phyloP scores from a whole-genome alignment of 2,797 vertebrate genomes.

The Malurus leucopterus region DNA sequence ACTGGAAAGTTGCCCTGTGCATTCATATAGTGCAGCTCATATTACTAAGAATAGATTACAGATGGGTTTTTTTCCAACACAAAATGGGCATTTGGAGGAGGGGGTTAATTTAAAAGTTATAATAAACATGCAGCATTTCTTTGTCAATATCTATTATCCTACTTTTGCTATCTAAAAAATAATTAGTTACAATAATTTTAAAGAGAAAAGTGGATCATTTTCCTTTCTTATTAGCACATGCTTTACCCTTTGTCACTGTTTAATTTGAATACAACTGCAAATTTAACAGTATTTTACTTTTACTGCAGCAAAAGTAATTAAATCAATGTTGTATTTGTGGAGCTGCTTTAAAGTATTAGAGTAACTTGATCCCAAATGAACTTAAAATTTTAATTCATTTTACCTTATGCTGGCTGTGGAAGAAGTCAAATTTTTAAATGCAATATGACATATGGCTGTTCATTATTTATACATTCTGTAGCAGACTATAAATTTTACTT shows the following conservation, averaged over 20 bases:
- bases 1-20: background rate
- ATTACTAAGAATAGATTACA: background rate
- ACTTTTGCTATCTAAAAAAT: background rate
- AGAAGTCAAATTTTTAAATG: slow-evolving; percentile 77
- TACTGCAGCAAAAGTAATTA: slow-evolving; percentile 52
- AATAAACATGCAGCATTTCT: background rate
- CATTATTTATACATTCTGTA: slow-evolving; percentile 83
- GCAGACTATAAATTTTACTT: slow-evolving; percentile 80
- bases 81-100: background rate
- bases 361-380: slow-evolving; percentile 71
- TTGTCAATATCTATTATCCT: background rate
- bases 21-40: background rate
- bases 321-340: slow-evolving; percentile 58
- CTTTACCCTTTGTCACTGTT: background rate
- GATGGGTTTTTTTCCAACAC: background rate
- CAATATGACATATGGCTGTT: slow-evolving; percentile 78
- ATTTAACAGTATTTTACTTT: slow-evolving; percentile 50
- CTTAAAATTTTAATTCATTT: slow-evolving; percentile 76
- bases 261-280: slow-evolving; percentile 19
- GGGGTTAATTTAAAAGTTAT: background rate
- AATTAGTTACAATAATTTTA: slow-evolving; percentile 14
- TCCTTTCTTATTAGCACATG: background rate
- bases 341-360: slow-evolving; percentile 61
- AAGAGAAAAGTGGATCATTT: background rate
- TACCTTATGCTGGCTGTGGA: slow-evolving; percentile 63